These are phyloP conservation scores for Erythrocercus mccallii DNA, from an alignment of 2,113 vertebrate genomes.

Conservation along the genomic window DNA sequence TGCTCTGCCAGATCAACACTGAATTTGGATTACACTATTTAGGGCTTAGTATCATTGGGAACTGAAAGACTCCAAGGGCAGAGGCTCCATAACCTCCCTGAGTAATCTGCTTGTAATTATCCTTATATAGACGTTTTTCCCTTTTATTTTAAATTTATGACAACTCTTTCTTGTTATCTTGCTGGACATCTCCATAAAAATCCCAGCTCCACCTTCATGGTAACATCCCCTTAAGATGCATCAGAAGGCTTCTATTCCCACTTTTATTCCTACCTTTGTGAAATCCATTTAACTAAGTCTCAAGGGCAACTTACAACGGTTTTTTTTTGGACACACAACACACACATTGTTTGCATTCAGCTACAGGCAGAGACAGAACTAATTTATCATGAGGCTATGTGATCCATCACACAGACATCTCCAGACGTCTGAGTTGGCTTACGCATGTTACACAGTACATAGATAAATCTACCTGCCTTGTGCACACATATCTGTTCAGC, in stretches of 20 bases:
- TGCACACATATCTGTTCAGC: not conserved
- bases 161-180: not conserved
- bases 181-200: not conserved
- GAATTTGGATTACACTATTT: not conserved
- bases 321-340: not conserved
- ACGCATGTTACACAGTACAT: not conserved
- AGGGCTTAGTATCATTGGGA: not conserved
- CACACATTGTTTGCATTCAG: not conserved
- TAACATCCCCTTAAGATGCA: not conserved
- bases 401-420: slow-evolving; percentile 22
- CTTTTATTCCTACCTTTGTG: not conserved
- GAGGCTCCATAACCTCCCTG: not conserved
- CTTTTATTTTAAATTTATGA: not conserved
- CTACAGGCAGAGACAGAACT: not conserved
- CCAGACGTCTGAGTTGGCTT: not conserved
- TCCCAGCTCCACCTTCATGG: not conserved
- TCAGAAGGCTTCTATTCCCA: not conserved
- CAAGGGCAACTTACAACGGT: not conserved
- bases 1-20: not conserved
- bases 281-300: not conserved
- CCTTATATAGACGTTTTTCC: not conserved
- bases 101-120: not conserved
- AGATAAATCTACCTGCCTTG: not conserved
- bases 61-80: not conserved
- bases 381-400: not conserved